Base-by-base conservation (phyloP, 1,140 invertebrate genomes). In the Scylla paramamosain region DNA sequence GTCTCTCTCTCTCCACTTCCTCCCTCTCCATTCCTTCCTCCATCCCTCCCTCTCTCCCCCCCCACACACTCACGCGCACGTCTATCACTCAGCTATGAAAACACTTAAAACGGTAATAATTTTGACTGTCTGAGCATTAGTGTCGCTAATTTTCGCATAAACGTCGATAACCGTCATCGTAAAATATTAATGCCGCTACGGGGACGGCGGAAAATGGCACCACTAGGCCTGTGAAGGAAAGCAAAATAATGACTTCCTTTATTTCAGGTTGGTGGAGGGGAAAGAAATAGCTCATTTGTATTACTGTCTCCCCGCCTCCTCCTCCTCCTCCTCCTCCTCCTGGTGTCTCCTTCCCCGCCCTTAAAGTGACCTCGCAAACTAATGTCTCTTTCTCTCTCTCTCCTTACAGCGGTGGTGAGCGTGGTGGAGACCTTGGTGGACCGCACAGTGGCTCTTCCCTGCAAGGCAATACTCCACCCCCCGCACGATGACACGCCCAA, bases 361-460 rank as follows among this genome's bases (percentile, higher is more conserved):
- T 28, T 28, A 3, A 20, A 1, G 20, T 82, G 16, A 82, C 16
- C 83, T 28, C n/a, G 4, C 0, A 3, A n/a, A 12, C 31, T 28
- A 3, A 12, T 90, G 59, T 29, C 48, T 32, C 31, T 39, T n/a
- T 92, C 28, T 32, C 0, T 29, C 52, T 95, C 59, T 46, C 91
- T n/a, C 46, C 25, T n/a, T 83, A 31, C 95, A 92, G 96, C 95
- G 32, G 96, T 95, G 46, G 96, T 95, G n/a, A 94, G 94, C 45
- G 84, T 95, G 0, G 96, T 96, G 93, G 96, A 96, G 87, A 93
- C 96, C 4, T 89, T 96, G 20, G 84, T 94, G 32, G 96, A 93
- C 31, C 94, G 91, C 31, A 95, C 91, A 46, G 96, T 96, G 31
- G 90, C 96, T 4, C 86, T 96, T 10, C 96, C 96, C 28, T 96